Evolutionary conservation across 1,140 invertebrate genomes (phyloP).

Genomic region (Cherax quadricarinatus): DNA sequence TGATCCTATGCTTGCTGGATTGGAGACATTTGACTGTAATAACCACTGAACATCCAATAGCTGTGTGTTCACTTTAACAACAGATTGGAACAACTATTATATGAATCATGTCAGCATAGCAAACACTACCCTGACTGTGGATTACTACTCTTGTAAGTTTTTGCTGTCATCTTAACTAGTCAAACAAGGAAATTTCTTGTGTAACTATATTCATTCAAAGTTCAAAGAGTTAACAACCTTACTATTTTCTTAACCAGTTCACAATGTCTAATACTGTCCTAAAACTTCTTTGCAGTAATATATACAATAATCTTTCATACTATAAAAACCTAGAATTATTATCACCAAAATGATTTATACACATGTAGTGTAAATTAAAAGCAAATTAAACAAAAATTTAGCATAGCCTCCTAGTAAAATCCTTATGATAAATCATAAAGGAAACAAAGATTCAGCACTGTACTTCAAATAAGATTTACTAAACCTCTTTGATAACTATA

Average conservation of each 20-base stretch:
- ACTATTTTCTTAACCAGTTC: no score
- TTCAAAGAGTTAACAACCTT: no score
- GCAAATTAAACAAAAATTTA: no score
- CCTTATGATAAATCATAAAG: no score
- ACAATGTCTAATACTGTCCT: not conserved
- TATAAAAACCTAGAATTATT: not conserved
- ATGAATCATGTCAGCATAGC: no score
- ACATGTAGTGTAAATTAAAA: not conserved
- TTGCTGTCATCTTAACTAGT: not conserved
- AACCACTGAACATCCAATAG: not conserved
- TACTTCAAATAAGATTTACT: no score
- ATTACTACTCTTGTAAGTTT: not conserved
- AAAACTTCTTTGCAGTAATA: not conserved
- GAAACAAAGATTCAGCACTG: no score
- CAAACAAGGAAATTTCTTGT: not conserved
- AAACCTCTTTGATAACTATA: no score
- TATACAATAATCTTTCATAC: not conserved
- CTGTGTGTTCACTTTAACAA: not conserved
- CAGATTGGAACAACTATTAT: not conserved
- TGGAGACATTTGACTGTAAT: not conserved
- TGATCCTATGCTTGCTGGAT: no score
- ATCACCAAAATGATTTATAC: not conserved
- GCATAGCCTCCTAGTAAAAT: no score
- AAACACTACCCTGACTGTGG: no score
- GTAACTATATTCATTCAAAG: not conserved